These are phyloP conservation scores for Stenopsyche tienmushanensis DNA, from an alignment of 1,140 invertebrate genomes.

Conservation along the genomic window DNA sequence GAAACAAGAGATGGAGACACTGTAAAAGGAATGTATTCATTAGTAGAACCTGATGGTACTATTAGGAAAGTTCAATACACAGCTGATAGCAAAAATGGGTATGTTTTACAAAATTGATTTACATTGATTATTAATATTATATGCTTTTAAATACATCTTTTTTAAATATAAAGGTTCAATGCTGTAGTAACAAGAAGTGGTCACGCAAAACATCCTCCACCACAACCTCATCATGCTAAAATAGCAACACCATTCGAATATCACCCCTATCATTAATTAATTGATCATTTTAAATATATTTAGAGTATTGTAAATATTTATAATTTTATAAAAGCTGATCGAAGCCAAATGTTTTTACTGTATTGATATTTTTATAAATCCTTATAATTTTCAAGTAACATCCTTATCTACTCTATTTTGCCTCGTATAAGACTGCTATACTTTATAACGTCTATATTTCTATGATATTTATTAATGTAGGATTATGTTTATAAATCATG, in stretches of 20 bases:
- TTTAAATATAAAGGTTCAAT: slow-evolving; percentile 40
- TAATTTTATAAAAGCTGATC: too few relatives aligned
- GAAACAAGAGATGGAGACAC: slow-evolving; percentile 46
- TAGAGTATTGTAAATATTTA: too few relatives aligned
- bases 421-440: not conserved
- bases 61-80: slow-evolving; percentile 48
- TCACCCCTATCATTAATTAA: slow-evolving; percentile 16
- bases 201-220: slow-evolving; percentile 42
- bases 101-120: slow-evolving; percentile 4
- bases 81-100: slow-evolving; percentile 48
- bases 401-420: too few relatives aligned
- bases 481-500: not conserved
- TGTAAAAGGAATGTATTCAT: slow-evolving; percentile 47
- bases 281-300: not conserved
- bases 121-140: not conserved
- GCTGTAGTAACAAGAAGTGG: slow-evolving; percentile 45
- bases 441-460: not conserved
- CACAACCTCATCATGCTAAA: slow-evolving; percentile 23
- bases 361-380: too few relatives aligned
- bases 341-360: too few relatives aligned
- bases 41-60: slow-evolving; percentile 49
- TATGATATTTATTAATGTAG: not conserved
- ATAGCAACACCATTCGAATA: slow-evolving; percentile 1
- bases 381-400: too few relatives aligned
- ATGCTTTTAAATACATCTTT: not conserved